phyloP scores from a whole-genome alignment of 2,113 vertebrate genomes.

The Speoplatyrhinus poulsoni region DNA sequence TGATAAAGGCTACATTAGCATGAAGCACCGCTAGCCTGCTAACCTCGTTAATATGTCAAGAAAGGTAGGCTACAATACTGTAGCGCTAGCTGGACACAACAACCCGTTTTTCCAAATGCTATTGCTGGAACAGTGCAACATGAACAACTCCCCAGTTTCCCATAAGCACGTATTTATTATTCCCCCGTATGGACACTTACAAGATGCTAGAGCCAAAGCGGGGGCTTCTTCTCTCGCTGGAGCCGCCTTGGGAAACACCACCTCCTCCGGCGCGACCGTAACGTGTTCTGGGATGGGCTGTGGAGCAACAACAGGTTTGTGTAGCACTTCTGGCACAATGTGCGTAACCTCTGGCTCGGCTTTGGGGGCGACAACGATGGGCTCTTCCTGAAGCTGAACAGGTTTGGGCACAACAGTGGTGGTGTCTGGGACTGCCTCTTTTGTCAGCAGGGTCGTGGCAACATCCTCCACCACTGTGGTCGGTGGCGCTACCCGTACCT shows the following conservation, averaged over 20 bases:
- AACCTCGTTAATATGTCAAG: too few relatives aligned
- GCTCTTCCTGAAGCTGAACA: neutral
- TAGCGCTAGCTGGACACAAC: too few relatives aligned
- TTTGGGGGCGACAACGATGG: slow-evolving; percentile 23
- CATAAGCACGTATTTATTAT: neutral
- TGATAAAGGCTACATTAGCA: too few relatives aligned
- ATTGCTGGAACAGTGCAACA: too few relatives aligned
- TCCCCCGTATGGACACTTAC: slow-evolving; percentile 48
- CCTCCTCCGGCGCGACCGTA: slow-evolving; percentile 51
- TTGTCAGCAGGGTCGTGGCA: slow-evolving; percentile 17
- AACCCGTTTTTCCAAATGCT: too few relatives aligned
- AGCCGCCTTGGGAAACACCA: slow-evolving; percentile 36
- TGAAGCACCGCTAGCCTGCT: too few relatives aligned
- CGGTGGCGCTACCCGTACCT: neutral
- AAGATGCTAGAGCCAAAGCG: slow-evolving; percentile 56
- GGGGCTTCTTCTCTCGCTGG: slow-evolving; percentile 50
- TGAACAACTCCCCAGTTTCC: neutral
- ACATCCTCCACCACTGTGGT: slow-evolving; percentile 13
- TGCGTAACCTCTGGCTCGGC: slow-evolving; percentile 35
- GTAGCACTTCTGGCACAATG: slow-evolving; percentile 23
- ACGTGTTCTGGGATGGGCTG: slow-evolving; percentile 50
- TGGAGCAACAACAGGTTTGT: slow-evolving; percentile 21
- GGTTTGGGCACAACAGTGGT: slow-evolving; percentile 23
- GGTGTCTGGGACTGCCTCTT: slow-evolving; percentile 46
- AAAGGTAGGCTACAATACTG: too few relatives aligned